Percentiles rank a stretch among this genome's conserved stretches.
Evolutionary conservation across 2,113 vertebrate species (phyloP).

Genomic region (Phylloscopus whistleri): DNA sequence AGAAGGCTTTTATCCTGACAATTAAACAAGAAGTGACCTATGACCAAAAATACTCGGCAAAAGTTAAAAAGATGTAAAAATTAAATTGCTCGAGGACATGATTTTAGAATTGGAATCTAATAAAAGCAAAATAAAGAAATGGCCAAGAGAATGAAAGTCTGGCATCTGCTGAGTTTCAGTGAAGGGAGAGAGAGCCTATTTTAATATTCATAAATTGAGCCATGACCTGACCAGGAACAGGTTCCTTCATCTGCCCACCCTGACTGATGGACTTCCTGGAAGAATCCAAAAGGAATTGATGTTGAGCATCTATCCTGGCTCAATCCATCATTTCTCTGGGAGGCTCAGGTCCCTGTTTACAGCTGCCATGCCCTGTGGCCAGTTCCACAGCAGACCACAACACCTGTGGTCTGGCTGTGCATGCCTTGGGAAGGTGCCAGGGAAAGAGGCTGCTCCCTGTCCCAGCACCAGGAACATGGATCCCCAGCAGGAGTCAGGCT

Average conservation of each 20-base stretch:
- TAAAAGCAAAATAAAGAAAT: neutral
- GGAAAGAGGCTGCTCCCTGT: neutral
- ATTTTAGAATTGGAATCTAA: neutral
- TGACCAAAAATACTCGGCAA: neutral
- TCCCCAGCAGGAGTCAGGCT: neutral
- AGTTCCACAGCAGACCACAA: neutral
- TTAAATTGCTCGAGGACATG: neutral
- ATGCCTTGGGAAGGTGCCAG: rapidly evolving
- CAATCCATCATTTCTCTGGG: neutral
- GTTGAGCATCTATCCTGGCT: rapidly evolving
- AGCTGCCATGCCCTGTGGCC: rapidly evolving
- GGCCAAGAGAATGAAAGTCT: neutral
- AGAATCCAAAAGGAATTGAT: rapidly evolving
- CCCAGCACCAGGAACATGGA: rapidly evolving
- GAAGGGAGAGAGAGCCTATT: neutral
- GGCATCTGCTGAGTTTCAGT: neutral
- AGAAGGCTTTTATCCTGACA: neutral
- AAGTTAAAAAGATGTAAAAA: neutral
- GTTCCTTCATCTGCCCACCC: neutral
- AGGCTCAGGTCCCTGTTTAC: neutral
- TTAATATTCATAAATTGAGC: neutral
- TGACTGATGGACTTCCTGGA: neutral
- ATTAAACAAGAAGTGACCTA: neutral
- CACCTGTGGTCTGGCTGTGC: neutral
- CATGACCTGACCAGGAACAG: neutral